These are phyloP conservation scores for Lutraria rhynchaena DNA, from an alignment of 1,140 invertebrate species.

Conservation along the genomic window DNA sequence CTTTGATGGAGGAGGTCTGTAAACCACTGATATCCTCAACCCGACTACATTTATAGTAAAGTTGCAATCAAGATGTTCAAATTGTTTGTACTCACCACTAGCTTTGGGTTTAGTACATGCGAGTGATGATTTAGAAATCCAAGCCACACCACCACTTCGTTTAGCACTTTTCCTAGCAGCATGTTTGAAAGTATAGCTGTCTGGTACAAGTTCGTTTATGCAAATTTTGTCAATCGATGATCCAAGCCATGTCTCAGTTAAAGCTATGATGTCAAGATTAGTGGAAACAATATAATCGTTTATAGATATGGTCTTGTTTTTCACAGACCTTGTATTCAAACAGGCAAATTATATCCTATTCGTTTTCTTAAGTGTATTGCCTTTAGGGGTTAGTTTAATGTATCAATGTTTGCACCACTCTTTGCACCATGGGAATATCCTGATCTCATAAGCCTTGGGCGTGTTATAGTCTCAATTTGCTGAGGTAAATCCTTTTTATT, in stretches of 20 bases:
- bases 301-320: too few species aligned
- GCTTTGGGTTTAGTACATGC: background rate
- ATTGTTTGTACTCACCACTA: too few species aligned
- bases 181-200: constrained; percentile 15
- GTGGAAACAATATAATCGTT: background rate
- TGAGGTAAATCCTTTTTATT: too few species aligned
- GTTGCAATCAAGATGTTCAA: too few species aligned
- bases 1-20: too few species aligned
- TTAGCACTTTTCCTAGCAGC: background rate
- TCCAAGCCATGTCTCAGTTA: constrained; percentile 20
- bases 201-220: constrained; percentile 2
- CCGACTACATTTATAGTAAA: too few species aligned
- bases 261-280: background rate
- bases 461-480: too few species aligned
- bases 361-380: background rate
- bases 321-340: too few species aligned
- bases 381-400: background rate
- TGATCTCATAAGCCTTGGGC: background rate
- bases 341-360: too few species aligned
- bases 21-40: too few species aligned
- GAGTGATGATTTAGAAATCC: constrained; percentile 13
- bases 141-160: constrained; percentile 1
- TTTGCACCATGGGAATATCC: background rate
- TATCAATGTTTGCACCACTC: background rate
- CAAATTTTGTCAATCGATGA: constrained; percentile 10